Evolutionary conservation across 1,140 invertebrate species (phyloP).

Genomic region (Babylonia areolata): DNA sequence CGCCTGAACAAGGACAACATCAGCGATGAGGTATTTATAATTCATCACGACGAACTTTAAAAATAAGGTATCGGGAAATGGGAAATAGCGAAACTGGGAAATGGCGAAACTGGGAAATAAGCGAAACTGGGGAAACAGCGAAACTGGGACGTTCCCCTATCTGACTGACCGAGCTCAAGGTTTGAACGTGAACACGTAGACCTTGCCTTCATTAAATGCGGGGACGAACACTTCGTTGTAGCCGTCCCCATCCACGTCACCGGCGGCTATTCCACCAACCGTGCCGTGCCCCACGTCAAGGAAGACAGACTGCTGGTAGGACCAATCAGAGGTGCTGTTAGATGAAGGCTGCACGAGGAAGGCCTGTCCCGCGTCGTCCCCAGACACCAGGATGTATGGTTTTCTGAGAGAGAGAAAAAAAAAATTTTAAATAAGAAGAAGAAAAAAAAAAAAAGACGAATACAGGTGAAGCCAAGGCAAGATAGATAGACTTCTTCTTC

Average conservation of each 20-base stretch:
- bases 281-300: slow-evolving; percentile 45
- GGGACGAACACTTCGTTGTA: slow-evolving; percentile 73
- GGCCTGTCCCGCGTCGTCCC: slow-evolving; percentile 74
- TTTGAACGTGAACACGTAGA: slow-evolving; percentile 72
- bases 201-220: slow-evolving; percentile 62
- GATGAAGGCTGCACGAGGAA: slow-evolving; percentile 68
- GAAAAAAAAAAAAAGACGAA: too few relatives aligned
- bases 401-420: slow-evolving; percentile 36
- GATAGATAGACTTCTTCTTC: too few relatives aligned
- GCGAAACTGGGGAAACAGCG: background rate
- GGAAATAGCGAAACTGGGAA: background rate
- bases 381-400: slow-evolving; percentile 72
- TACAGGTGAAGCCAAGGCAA: background rate
- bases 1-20: too few relatives aligned
- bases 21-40: background rate
- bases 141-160: background rate
- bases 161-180: slow-evolving; percentile 32
- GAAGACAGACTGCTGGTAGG: slow-evolving; percentile 63
- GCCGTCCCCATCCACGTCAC: slow-evolving; percentile 74
- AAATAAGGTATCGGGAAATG: background rate
- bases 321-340: slow-evolving; percentile 67
- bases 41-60: background rate
- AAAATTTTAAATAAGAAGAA: background rate
- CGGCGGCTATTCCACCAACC: slow-evolving; percentile 66
- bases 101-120: background rate